Evolutionary conservation across 2,113 vertebrate species (phyloP).

Genomic region (Tychaedon coryphoeus): DNA sequence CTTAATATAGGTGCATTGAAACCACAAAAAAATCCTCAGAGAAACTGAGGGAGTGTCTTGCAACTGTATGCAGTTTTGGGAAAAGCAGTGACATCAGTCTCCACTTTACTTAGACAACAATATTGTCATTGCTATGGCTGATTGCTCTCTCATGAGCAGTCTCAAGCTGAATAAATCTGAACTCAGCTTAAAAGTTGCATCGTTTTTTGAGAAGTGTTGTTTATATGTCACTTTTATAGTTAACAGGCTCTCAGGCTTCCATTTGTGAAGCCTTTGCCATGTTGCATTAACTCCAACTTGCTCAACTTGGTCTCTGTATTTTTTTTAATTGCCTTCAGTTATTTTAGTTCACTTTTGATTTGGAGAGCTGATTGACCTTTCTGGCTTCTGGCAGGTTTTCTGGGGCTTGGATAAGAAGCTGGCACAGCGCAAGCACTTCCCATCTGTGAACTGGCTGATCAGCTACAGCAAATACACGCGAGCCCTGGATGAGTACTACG

Average conservation of each 20-base stretch:
- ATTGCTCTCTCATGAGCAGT: neutral
- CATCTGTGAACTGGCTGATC: slow-evolving; percentile 98
- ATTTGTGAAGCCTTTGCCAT: neutral
- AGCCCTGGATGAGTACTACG: slow-evolving; percentile 93
- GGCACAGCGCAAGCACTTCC: slow-evolving; percentile 97
- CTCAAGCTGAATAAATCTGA: neutral
- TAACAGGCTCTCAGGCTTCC: neutral
- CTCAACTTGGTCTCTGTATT: neutral
- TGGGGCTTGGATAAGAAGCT: slow-evolving; percentile 99
- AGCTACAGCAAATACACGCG: slow-evolving; percentile 98
- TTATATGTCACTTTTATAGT: neutral
- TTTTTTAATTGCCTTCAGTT: neutral
- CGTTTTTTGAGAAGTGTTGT: neutral
- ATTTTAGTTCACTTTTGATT: neutral
- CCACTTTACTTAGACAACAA: neutral
- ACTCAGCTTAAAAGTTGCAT: neutral
- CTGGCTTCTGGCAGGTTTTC: slow-evolving; percentile 83
- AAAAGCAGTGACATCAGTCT: neutral
- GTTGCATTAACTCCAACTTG: neutral
- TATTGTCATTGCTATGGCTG: neutral
- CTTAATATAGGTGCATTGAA: neutral
- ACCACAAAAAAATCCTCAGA: neutral
- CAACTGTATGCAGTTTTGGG: neutral
- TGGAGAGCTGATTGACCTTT: neutral
- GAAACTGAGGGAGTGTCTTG: neutral